Evolutionary conservation across 2,888 invertebrate genomes (phyloP), one percentile per base, ranked within the genome.

Genomic region (Rhagonycha lutea): DNA sequence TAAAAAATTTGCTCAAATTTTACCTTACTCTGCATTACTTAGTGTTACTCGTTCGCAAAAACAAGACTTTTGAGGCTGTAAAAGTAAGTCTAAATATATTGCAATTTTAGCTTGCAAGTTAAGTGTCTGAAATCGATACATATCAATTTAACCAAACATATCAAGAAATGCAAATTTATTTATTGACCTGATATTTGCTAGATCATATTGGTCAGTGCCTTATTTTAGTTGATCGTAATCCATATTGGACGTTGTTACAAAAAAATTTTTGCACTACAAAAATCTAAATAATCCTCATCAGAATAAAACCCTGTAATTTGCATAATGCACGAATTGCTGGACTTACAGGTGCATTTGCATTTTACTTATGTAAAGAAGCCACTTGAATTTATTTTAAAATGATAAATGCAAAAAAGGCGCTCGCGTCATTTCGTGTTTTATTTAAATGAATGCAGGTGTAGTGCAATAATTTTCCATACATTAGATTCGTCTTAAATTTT

Each of bases 151-250:
- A 32, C 32, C 10, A 47, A 12, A 69, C 23, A 23, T 63, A 63
- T 63, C 63, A 24, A 24, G 23, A 63, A 63, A 63, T 24, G 24
- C n/a, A 32, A 69, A 47, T 69, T 23, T 73, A 67, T 63, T 69
- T 61, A 70, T 68, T 26, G 73, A 76, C 76, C 76, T 76, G 70
- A 73, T 61, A 63, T 84, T 84, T 78, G 85, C 86, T 88, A 87
- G 89, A 90, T 90, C 90, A 90, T 86, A 89, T 90, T 90, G 90
- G 88, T 90, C 89, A 89, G 87, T 88, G 88, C 88, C 85, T 87
- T 88, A 87, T 85, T 87, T 86, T 84, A 86, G 87, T 88, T 88
- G 87, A 88, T 87, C 87, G 88, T 89, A 89, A 88, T 90, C 90
- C 90, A 90, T 88, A 89, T 90, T 90, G 90, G 90, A 90, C 88